A percentile compares a stretch with the other conserved stretches of the same genome.
phyloP scores from a whole-genome alignment of 2,797 vertebrate genomes.

The Thaleichthys pacificus region DNA sequence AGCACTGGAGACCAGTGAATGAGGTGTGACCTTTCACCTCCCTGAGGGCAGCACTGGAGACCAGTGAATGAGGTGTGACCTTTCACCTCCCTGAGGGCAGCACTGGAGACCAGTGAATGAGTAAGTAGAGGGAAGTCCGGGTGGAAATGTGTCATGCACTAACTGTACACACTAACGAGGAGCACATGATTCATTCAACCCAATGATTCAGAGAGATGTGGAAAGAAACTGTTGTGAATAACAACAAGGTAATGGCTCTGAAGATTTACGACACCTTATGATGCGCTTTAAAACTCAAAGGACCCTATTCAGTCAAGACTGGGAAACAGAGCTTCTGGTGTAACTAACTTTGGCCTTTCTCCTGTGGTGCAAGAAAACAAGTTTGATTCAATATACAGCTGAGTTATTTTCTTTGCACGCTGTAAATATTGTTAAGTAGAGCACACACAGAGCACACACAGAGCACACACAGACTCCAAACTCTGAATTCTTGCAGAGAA shows the following conservation, averaged over 20 bases:
- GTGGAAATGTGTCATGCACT: constrained; percentile 68
- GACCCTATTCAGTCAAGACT: constrained; percentile 46
- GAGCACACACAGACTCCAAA: constrained; percentile 28
- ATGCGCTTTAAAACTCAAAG: constrained; percentile 54
- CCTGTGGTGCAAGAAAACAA: constrained; percentile 47
- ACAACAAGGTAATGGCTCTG: constrained; percentile 46
- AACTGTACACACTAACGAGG: constrained; percentile 57
- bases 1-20: neutral
- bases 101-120: constrained; percentile 40
- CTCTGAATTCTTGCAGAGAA: constrained; percentile 16
- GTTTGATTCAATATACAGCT: constrained; percentile 35
- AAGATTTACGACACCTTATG: constrained; percentile 46
- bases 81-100: neutral
- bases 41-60: neutral
- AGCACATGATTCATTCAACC: constrained; percentile 58
- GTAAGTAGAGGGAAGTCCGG: constrained; percentile 53
- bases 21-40: neutral
- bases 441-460: too few species aligned
- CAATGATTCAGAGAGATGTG: constrained; percentile 54
- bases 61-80: too few species aligned
- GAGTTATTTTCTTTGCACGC: constrained; percentile 44
- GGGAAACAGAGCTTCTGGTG: constrained; percentile 42
- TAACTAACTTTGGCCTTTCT: constrained; percentile 29
- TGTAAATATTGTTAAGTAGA: constrained; percentile 35
- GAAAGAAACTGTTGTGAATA: constrained; percentile 38